phyloP scores from a whole-genome alignment of 2,888 invertebrate genomes.

The Paralinhomoeus sp. region DNA sequence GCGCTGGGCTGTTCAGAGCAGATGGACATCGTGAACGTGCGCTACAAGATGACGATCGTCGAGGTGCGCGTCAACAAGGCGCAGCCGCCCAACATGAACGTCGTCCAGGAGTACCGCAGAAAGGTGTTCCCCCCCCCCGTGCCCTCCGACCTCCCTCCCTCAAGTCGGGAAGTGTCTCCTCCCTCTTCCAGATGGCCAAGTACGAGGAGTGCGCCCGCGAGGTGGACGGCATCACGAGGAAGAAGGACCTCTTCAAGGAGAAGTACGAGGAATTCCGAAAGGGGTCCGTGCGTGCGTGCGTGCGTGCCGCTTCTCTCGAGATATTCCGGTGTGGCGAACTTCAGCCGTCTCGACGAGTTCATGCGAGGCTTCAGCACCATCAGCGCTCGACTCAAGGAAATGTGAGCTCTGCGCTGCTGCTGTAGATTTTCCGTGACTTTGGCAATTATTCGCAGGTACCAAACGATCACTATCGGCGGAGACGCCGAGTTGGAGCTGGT shows the following conservation, averaged over 20 bases:
- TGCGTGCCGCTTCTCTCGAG: too few species aligned
- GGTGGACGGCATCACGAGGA: conserved; percentile 51
- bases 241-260: conserved; percentile 40
- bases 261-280: too few species aligned
- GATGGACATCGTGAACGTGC: too few species aligned
- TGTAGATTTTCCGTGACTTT: not conserved
- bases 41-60: too few species aligned
- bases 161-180: too few species aligned
- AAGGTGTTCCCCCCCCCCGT: too few species aligned
- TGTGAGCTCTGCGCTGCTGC: too few species aligned
- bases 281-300: too few species aligned
- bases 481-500: conserved; percentile 87
- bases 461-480: conserved; percentile 88
- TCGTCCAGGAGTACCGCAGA: conserved; percentile 18
- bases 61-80: too few species aligned
- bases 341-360: conserved; percentile 46
- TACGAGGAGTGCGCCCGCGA: conserved; percentile 53
- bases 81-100: not conserved
- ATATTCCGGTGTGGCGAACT: too few species aligned
- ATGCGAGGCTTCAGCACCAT: conserved; percentile 43
- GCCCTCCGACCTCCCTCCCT: too few species aligned
- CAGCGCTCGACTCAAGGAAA: conserved; percentile 68
- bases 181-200: conserved; percentile 39
- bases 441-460: conserved; percentile 36
- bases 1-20: too few species aligned